Base-by-base conservation (phyloP, 1,140 invertebrate species). In the Hyposmocoma kahamanoa region DNA sequence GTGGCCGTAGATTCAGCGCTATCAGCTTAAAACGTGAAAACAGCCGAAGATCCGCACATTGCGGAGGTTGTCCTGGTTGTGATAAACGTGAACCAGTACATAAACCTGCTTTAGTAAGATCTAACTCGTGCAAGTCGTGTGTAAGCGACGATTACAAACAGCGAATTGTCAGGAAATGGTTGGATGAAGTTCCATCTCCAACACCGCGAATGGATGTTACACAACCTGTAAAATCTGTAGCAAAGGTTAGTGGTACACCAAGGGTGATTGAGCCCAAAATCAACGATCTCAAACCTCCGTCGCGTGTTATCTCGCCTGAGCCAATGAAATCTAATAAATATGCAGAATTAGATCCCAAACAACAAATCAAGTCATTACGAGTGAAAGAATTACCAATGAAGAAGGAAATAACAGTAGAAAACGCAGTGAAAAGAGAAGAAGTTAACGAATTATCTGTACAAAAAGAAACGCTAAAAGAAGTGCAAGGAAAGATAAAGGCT, bases 121-220 rank as follows among this genome's bases (percentile, higher is more conserved):
- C 87, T 2, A 87, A 88, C 58, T 87, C 88, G 19, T 87, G 87
- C 44, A 84, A 88, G 48, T 65, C 88, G 9, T 87, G 77, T 42
- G 80, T 87, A 9, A 89, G 88, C 60, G 85, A 88, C 26, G 87
- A 86, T 51, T 89, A 88, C 53, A 86, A 88, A 48, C 80, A 85
- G 51, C 83, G 61, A 42, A 82, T 87, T 54, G 84, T 86, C 19
- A 73, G 79, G 53, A 92, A 93, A 70, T 94, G 93, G 94, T 64
- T 95, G 30, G 92, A 94, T 57, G 91, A 94, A 67, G 90, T 95
- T 2, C 90, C 91, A 76, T 73, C 85, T 56, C 69, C 72, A 21
- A 26, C 50, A 8, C 59, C 32, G 15, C 10, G 32, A 17, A 15
- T 17, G 15, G 1, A 61, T 17, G 22, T 46, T 10, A 42, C 53